These are phyloP conservation scores for Endomychus coccineus DNA, from an alignment of 2,888 invertebrate genomes.

Conservation along the genomic window DNA sequence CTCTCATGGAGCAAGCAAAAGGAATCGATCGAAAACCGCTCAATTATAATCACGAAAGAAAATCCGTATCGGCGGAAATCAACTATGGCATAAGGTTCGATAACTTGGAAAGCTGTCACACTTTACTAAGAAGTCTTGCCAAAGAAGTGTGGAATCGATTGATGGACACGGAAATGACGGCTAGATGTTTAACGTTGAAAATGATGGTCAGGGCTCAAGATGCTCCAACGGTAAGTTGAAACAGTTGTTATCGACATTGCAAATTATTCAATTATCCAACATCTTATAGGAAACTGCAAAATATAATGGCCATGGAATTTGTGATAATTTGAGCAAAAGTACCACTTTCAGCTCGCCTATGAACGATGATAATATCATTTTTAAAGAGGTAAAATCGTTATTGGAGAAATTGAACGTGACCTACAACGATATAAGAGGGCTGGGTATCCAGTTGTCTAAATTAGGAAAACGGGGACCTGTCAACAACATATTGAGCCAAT, in stretches of 20 bases:
- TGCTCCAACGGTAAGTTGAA: conserved; percentile 67
- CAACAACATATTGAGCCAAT: conserved; percentile 31
- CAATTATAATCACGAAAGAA: conserved; percentile 62
- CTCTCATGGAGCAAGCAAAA: conserved; percentile 68
- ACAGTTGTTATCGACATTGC: background rate
- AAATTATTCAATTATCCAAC: background rate
- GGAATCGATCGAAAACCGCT: conserved; percentile 69
- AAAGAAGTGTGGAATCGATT: conserved; percentile 73
- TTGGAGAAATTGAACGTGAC: conserved; percentile 55
- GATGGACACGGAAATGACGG: conserved; percentile 62
- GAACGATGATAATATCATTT: conserved; percentile 30
- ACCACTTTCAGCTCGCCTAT: conserved; percentile 51
- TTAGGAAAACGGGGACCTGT: conserved; percentile 48
- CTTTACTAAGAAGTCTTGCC: conserved; percentile 75
- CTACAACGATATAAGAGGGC: conserved; percentile 69
- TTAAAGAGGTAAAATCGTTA: conserved; percentile 33
- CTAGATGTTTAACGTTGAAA: conserved; percentile 81
- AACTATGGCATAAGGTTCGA: conserved; percentile 95
- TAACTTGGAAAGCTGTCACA: conserved; percentile 60
- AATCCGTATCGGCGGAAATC: conserved; percentile 94
- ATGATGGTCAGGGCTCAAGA: conserved; percentile 79
- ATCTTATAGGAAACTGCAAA: conserved; percentile 60
- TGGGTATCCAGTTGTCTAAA: conserved; percentile 80
- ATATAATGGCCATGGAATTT: conserved; percentile 88
- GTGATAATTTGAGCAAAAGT: conserved; percentile 76